Evolutionary conservation across 2,797 vertebrate species (phyloP).

Genomic region (Vespertilio murinus): DNA sequence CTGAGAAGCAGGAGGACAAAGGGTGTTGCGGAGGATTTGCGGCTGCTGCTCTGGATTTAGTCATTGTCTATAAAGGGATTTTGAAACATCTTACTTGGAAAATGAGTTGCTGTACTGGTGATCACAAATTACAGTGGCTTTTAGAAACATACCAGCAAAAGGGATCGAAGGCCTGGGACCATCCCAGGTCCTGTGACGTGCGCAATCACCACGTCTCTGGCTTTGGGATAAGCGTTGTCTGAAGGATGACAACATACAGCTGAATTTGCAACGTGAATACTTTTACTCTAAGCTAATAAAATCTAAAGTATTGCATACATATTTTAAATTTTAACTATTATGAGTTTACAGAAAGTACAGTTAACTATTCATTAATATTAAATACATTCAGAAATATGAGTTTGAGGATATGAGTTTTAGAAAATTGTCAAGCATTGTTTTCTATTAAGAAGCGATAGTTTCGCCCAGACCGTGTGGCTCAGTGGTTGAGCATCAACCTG

Average conservation of each 20-base stretch:
- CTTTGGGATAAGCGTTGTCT: not conserved
- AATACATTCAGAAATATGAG: not conserved
- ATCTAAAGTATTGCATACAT: not conserved
- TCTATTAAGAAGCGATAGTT: not conserved
- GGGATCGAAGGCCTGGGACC: not conserved
- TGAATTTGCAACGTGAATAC: constrained; percentile 19
- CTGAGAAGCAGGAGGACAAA: not conserved
- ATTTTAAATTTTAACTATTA: not conserved
- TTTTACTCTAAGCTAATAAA: not conserved
- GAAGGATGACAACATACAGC: not conserved
- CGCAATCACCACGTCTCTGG: not conserved
- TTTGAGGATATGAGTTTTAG: not conserved
- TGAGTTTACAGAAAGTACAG: not conserved
- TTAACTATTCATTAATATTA: not conserved
- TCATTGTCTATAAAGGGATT: not conserved
- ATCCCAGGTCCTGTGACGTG: not conserved
- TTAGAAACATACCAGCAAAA: not conserved
- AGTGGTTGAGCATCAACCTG: no score
- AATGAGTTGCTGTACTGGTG: not conserved
- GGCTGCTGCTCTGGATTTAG: not conserved
- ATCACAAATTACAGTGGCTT: constrained; percentile 53
- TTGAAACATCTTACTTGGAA: not conserved
- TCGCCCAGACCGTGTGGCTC: not conserved
- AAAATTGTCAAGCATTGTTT: not conserved
- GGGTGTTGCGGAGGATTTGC: not conserved